phyloP scores from a whole-genome alignment of 2,888 invertebrate species.

The Frankliniella intonsa region DNA sequence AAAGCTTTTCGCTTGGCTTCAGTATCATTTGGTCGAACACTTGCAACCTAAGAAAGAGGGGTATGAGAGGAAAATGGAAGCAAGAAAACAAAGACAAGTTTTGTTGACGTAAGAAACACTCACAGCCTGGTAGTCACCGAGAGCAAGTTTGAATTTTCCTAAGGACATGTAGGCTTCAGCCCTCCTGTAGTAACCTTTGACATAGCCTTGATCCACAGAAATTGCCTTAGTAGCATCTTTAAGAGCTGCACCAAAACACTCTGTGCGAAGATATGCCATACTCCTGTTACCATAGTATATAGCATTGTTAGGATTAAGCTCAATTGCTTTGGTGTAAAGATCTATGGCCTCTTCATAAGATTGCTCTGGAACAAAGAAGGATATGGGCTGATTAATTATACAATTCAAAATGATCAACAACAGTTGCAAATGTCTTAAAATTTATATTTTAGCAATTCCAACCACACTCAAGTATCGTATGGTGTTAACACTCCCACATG shows the following conservation, averaged over 20 bases:
- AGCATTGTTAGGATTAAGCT: constrained; percentile 71
- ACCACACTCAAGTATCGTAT: too few species aligned
- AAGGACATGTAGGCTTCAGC: constrained; percentile 96
- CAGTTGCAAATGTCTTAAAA: background rate
- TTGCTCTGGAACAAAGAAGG: constrained; percentile 68
- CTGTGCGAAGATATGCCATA: constrained; percentile 87
- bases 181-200: constrained; percentile 95
- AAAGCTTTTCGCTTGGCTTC: constrained; percentile 88
- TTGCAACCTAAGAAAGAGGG: constrained; percentile 64
- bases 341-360: constrained; percentile 86
- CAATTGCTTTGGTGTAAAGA: constrained; percentile 72
- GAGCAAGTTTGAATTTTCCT: constrained; percentile 93
- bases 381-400: constrained; percentile 34
- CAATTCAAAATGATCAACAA: background rate
- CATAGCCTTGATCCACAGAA: constrained; percentile 79
- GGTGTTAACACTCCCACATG: too few species aligned
- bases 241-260: constrained; percentile 92
- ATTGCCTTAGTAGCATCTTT: constrained; percentile 89
- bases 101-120: constrained; percentile 45
- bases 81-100: background rate
- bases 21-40: constrained; percentile 86
- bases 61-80: background rate
- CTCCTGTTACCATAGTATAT: constrained; percentile 93
- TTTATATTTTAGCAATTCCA: too few species aligned
- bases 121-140: constrained; percentile 95